Base-by-base conservation (phyloP, 2,888 invertebrate species). In the Hoplodrina ambigua region DNA sequence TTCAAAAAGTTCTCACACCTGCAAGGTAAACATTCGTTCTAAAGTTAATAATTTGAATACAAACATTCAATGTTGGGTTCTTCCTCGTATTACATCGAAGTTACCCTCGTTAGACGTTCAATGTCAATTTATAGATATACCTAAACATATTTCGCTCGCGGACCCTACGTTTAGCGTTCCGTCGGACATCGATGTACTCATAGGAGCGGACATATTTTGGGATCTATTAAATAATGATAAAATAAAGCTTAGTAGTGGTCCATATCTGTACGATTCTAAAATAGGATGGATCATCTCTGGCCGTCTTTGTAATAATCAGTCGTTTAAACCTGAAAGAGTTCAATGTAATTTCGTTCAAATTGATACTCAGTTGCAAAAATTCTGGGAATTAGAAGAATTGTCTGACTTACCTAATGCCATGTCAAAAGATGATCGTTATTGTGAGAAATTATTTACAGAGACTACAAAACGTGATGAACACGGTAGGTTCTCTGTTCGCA, bases 1-100 rank as follows among this genome's bases (percentile, higher is more conserved):
- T n/a, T 60, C 57, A 57, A 60, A 70, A 25, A 25, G 59, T 46
- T 60, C 49, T 55, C 52, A 69, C 37, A 52, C 52, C 41, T 62
- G 68, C 15, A 57, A 62, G 15, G 8, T 57, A n/a, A 61, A 57
- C 8, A 57, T 69, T n/a, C 61, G 61, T 57, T 69, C 61, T 17
- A 69, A 66, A 17, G n/a, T 58, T 4, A 46, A 20, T 25, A 30
- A 65, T 17, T 59, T 50, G 19, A 53, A 37, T 37, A 69, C 33
- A 7, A 19, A 44, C 25, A 30, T 69, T 6, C 61, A 69, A 33
- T 69, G 69, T 20, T 58, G 8, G 6, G 54, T 60, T n/a, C 46
- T 69, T 5, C 58, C 63, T 10, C 7, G 49, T 6, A 67, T 67
- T 37, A 67, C 60, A 41, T 60, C 54, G 4, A 56, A 37, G 20